Evolutionary conservation across 2,888 invertebrate genomes (phyloP), one percentile per base, ranked within the genome.

Genomic region (Drosophila acutilabella): DNA sequence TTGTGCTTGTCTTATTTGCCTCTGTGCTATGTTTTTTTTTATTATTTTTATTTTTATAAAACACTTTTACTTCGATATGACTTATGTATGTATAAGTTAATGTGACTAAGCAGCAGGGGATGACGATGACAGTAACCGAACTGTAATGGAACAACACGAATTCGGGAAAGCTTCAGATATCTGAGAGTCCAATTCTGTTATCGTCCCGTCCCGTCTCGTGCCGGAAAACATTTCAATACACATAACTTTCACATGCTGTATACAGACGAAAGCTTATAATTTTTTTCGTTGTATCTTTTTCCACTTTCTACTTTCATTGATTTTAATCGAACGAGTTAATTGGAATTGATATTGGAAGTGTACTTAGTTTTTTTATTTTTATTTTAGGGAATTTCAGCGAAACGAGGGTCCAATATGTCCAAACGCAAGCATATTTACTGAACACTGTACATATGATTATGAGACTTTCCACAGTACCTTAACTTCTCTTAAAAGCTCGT

Each of bases 1-100:
- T 41, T 16, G 30, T 3, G 23, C 8, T 8, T 18, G 8, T 13
- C 7, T 14, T 4, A 10, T 26, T 30, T 58, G 41, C 38, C 30
- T 33, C 48, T n/a, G 23, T 41, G 30, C 30, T 30, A 30, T 30
- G 30, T 59, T 20, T 50, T 13, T 7, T 33, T 36, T 36, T 30
- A 26, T 13, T 42, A 56, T 18, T 33, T 33, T 26, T 41, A 42
- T 40, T 56, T 64, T 53, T 26, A 26, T 65, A 38, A 59, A 60
- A 54, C 64, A 65, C 71, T 78, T 30, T 70, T 42, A 58, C 47
- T 80, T 53, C 42, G 33, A 18, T 13, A 51, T 30, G 42, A 48
- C 59, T 62, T 65, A 68, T 76, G 68, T 72, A 64, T 78, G 78
- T 80, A 70, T 67, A 80, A 66, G 78, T 60, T 64, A 69, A 70